Conservation (phyloP, 2,888 invertebrate species). For the Drosophila demipolita region DNA sequence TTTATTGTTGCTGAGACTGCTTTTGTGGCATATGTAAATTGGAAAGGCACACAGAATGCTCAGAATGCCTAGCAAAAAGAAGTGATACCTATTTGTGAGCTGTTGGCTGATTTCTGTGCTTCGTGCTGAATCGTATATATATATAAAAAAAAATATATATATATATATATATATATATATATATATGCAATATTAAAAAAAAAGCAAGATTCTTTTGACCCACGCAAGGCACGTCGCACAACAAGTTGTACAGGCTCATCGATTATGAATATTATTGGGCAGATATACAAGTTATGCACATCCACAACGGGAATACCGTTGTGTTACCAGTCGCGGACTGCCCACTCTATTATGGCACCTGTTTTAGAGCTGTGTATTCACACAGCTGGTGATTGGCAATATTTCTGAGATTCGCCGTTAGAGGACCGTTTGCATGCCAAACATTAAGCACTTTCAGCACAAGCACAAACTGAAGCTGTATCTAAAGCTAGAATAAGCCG, state of each 20-base stretch:
- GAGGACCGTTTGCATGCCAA: slow-evolving; percentile 22
- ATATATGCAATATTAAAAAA: background rate
- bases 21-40: slow-evolving; percentile 71
- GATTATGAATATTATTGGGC: slow-evolving; percentile 71
- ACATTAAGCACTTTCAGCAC: slow-evolving; percentile 27
- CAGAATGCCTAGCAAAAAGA: slow-evolving; percentile 18
- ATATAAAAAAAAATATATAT: background rate
- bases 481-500: background rate
- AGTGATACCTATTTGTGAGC: slow-evolving; percentile 46
- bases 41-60: slow-evolving; percentile 44
- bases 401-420: slow-evolving; percentile 41
- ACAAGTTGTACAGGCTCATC: slow-evolving; percentile 74
- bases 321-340: slow-evolving; percentile 15
- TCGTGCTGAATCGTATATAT: background rate
- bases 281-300: slow-evolving; percentile 42
- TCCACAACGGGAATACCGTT: slow-evolving; percentile 40
- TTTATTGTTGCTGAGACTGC: slow-evolving; percentile 23
- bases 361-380: slow-evolving; percentile 32
- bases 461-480: background rate
- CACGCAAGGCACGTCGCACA: slow-evolving; percentile 54
- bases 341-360: slow-evolving; percentile 28
- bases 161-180: background rate
- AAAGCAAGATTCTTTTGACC: slow-evolving; percentile 63
- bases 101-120: background rate
- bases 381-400: slow-evolving; percentile 35